These are phyloP conservation scores for Nipponia nippon DNA, from an alignment of 2,113 vertebrate genomes.

Conservation along the genomic window DNA sequence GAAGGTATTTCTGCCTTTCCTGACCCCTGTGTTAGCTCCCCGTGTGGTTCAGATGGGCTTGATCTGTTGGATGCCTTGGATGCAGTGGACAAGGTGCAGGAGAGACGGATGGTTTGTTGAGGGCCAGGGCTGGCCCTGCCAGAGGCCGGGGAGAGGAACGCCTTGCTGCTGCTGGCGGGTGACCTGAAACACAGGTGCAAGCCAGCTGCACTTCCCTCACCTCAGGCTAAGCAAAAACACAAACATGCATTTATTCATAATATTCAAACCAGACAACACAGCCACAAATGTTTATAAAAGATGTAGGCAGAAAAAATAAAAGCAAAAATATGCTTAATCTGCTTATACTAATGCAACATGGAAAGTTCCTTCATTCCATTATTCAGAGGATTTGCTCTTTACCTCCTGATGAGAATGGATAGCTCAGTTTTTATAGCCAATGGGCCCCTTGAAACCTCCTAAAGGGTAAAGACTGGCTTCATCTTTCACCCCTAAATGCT, in stretches of 20 bases:
- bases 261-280: constrained; percentile 9
- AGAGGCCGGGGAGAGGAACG: neutral
- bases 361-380: neutral
- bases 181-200: rapidly evolving
- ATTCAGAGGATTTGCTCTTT: neutral
- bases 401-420: neutral
- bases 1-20: neutral
- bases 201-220: neutral
- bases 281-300: neutral
- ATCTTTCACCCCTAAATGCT: neutral
- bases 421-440: neutral
- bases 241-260: constrained; percentile 16
- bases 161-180: rapidly evolving
- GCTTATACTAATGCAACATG: neutral
- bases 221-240: neutral
- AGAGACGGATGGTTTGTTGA: rapidly evolving
- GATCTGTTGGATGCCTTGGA: neutral
- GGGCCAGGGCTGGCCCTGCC: no score
- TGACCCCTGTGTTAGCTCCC: neutral
- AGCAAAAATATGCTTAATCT: constrained; percentile 36
- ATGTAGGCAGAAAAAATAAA: constrained; percentile 10
- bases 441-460: neutral
- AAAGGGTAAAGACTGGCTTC: neutral
- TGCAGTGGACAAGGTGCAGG: neutral
- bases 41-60: neutral